These are phyloP conservation scores for Drosophila pandora DNA, from an alignment of 1,140 invertebrate species.

Conservation along the genomic window DNA sequence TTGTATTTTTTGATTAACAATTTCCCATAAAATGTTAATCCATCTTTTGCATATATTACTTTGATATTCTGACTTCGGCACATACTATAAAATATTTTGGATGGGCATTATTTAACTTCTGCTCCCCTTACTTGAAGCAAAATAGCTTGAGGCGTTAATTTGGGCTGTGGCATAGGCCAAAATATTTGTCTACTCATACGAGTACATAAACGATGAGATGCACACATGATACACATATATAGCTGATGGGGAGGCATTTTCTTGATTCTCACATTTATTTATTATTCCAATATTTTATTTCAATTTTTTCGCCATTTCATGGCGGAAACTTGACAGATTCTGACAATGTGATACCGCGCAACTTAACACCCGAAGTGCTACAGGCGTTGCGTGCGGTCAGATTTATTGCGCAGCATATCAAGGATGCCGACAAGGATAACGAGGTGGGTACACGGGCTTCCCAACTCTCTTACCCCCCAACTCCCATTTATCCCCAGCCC, in stretches of 20 bases:
- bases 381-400: slow-evolving; percentile 96
- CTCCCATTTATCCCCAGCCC: not conserved
- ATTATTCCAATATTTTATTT: slow-evolving; percentile 81
- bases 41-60: not conserved
- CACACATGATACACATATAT: slow-evolving; percentile 23
- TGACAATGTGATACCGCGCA: slow-evolving; percentile 91
- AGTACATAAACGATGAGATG: slow-evolving; percentile 27
- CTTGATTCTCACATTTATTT: slow-evolving; percentile 66
- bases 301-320: slow-evolving; percentile 78
- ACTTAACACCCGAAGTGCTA: slow-evolving; percentile 93
- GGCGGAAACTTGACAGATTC: slow-evolving; percentile 85
- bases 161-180: slow-evolving; percentile 34
- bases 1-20: too few relatives aligned
- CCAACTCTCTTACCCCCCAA: not conserved
- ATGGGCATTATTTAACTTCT: slow-evolving; percentile 21
- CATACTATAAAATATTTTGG: slow-evolving; percentile 13
- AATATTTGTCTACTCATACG: slow-evolving; percentile 47
- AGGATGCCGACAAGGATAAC: slow-evolving; percentile 96
- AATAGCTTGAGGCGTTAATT: slow-evolving; percentile 33
- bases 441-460: slow-evolving; percentile 87
- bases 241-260: slow-evolving; percentile 25
- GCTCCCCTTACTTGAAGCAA: slow-evolving; percentile 3
- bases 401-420: slow-evolving; percentile 98
- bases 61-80: not conserved
- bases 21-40: not conserved